phyloP scores from a whole-genome alignment of 2,888 invertebrate species.

The Eupithecia subfuscata region DNA sequence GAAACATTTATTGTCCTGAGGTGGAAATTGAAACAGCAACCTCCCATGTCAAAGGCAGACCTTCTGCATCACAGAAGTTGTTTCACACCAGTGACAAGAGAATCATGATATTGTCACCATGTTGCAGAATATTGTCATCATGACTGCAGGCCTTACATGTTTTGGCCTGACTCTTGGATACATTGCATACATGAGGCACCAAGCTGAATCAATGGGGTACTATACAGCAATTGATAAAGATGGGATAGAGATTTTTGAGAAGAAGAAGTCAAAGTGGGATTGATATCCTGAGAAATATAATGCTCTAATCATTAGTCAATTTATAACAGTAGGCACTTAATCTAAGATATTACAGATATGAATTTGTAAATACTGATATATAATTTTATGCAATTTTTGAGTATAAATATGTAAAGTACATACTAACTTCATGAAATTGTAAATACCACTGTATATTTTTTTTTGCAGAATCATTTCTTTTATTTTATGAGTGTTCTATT shows the following conservation, averaged over 20 bases:
- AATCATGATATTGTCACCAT: neutral
- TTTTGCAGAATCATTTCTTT: too few species aligned
- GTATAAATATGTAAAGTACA: too few species aligned
- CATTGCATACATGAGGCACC: conserved; percentile 92
- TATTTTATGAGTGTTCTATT: too few species aligned
- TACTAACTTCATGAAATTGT: too few species aligned
- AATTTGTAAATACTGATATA: neutral
- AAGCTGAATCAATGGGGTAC: conserved; percentile 91
- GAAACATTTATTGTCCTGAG: neutral
- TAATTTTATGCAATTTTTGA: too few species aligned
- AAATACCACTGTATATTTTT: too few species aligned
- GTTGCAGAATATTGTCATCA: conserved; percentile 92
- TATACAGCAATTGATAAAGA: conserved; percentile 91
- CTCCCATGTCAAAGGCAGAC: neutral
- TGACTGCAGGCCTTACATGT: conserved; percentile 91
- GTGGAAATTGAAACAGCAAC: neutral
- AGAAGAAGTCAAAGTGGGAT: conserved; percentile 92
- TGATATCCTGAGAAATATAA: conserved; percentile 40
- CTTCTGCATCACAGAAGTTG: neutral
- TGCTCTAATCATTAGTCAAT: neutral
- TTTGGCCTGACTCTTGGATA: conserved; percentile 91
- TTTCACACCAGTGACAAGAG: neutral
- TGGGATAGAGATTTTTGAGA: conserved; percentile 89
- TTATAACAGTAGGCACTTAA: neutral
- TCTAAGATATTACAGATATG: neutral